Base-by-base conservation (phyloP, 2,113 vertebrate species). In the Canis aureus region DNA sequence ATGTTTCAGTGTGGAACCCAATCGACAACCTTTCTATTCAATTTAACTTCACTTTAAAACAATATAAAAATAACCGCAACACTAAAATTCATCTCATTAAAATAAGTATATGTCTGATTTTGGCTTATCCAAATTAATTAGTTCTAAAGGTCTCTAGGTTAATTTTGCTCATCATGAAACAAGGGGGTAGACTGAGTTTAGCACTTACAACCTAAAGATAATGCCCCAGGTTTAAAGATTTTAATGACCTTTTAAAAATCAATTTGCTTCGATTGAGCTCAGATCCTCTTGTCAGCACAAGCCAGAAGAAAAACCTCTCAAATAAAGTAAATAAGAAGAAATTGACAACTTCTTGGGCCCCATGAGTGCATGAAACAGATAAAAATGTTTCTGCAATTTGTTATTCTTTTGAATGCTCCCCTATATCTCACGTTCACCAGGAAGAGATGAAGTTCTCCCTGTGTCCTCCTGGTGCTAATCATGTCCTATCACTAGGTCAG, bases 211-310 rank as follows among this genome's bases (percentile, higher is more conserved):
- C 19, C 55, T 96, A 93, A 93, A 32, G 32, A 95, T 43, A 90
- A 92, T 38, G 32, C 13, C 49, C 15, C 43, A 25, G 71, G 17
- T 89, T 96, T 89, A 90, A 84, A 92, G 59, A 71, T 32, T 69
- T 22, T 62, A 95, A 91, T 29, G 32, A 79, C 12, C 76, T 95
- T 94, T 80, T 20, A 85, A 81, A 96, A 97, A 74, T 90, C 93
- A 80, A 92, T 88, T 60, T 87, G 57, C 32, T 97, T 88, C 9
- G 15, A 94, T 67, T 49, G 51, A 66, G 38, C 38, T 83, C 96
- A 96, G 97, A 86, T 97, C 35, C n/a, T 84, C 29, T 49, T 62
- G 29, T 89, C 92, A 93, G 49, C 91, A 93, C 74, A 73, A 73
- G 8, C 23, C 13, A 29, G 79, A 89, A 96, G 29, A 93, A 93